Evolutionary conservation across 2,888 invertebrate species (phyloP).

Genomic region (Boloria euphrosyne): DNA sequence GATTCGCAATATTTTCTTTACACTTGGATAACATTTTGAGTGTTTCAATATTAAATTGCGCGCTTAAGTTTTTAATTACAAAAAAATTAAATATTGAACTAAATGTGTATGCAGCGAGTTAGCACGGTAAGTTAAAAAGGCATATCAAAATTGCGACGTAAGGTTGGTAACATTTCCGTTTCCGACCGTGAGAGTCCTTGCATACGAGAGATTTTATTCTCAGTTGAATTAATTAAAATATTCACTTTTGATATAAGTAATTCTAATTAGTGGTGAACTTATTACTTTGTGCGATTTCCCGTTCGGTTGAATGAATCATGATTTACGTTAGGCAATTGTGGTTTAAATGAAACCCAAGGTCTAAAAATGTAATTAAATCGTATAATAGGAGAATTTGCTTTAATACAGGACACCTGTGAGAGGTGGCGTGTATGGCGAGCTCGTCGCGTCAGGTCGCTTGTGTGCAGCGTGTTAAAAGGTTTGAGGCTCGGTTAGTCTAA

Average conservation of each 20-base stretch:
- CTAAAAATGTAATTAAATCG: conserved; percentile 40
- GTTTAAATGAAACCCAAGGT: conserved; percentile 28
- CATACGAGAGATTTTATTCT: conserved; percentile 71
- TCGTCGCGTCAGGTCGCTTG: conserved; percentile 46
- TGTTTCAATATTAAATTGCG: conserved; percentile 54
- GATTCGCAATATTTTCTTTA: conserved; percentile 51
- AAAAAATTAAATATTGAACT: conserved; percentile 65
- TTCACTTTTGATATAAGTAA: conserved; percentile 46
- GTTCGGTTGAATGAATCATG: conserved; percentile 42
- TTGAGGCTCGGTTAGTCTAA: conserved; percentile 64
- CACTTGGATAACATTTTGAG: conserved; percentile 58
- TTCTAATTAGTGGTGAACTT: conserved; percentile 46
- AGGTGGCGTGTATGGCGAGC: conserved; percentile 33
- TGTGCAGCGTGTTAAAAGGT: conserved; percentile 64
- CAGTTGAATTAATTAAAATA: conserved; percentile 58
- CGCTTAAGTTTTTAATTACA: conserved; percentile 62
- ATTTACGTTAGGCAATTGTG: conserved; percentile 40
- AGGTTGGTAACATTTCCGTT: conserved; percentile 74
- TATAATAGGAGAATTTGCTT: conserved; percentile 37
- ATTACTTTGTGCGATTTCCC: conserved; percentile 42
- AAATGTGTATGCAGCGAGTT: conserved; percentile 61
- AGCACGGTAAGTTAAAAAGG: conserved; percentile 73
- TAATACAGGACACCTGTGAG: conserved; percentile 41
- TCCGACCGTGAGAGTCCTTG: conserved; percentile 69
- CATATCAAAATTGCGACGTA: conserved; percentile 79